Base-by-base conservation (phyloP, 2,888 invertebrate genomes). In the Drosophila atripex region DNA sequence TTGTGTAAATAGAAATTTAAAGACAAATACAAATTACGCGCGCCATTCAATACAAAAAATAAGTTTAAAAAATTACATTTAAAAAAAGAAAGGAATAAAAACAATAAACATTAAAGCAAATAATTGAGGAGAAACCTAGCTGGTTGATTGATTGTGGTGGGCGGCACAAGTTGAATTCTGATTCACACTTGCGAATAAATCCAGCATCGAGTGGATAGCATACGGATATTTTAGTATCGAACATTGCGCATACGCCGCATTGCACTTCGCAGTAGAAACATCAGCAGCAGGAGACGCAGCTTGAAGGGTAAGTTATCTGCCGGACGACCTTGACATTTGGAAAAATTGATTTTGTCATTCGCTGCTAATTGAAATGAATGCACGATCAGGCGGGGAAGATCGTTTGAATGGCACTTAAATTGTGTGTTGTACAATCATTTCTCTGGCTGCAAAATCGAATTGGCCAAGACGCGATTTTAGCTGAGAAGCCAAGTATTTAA, bases 61-160 rank as follows among this genome's bases (percentile, higher is more conserved):
- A 38, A 23, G 9, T 25, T 16, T 30, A 43, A 56, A 41, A n/a
- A 39, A 45, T 65, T n/a, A n/a, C n/a, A 73, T 72, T 72, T 58
- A 53, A 55, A 47, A 39, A 64, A 60, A 61, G n/a, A 57, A 52
- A 43, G 38, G 30, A 64, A 28, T 28, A 32, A 45, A 53, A 38
- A 53, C 35, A 56, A 16, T 25, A 46, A 52, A 41, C 50, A 55
- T 32, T 41, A 49, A 43, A 46, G 21, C 14, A 12, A 53, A 59
- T 54, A 80, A 43, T 46, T 47, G 45, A 39, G 54, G 53, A 64
- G 68, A 52, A 65, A 66, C 65, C 52, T 64, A 50, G 61, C 71
- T 52, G 54, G 45, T 52, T 72, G 73, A 72, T 72, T 75, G 86
- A 87, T 85, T 87, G 82, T 83, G 83, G 86, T 83, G 83, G 86